phyloP scores from a whole-genome alignment of 2,888 invertebrate genomes.

The Lithophane semibrunnea region DNA sequence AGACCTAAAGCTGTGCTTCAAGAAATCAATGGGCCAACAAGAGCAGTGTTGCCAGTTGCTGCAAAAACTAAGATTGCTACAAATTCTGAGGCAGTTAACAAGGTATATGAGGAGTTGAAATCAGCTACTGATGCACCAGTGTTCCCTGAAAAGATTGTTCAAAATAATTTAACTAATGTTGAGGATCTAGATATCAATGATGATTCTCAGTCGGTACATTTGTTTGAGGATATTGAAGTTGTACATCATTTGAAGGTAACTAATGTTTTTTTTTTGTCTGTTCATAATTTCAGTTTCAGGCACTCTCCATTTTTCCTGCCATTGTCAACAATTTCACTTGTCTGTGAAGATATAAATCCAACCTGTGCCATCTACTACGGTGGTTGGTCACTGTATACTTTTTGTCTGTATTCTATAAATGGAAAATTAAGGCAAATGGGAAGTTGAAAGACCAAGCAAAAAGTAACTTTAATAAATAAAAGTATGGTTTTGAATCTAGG shows the following conservation, averaged over 20 bases:
- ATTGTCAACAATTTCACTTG: neutral
- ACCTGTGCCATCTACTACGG: neutral
- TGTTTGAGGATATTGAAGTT: slow-evolving; percentile 87
- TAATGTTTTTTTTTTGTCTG: neutral
- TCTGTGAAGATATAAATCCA: neutral
- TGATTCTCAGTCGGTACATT: slow-evolving; percentile 82
- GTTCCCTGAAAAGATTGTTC: slow-evolving; percentile 72
- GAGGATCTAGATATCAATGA: slow-evolving; percentile 66
- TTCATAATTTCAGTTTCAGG: neutral
- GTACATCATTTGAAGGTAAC: slow-evolving; percentile 84
- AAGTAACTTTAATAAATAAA: neutral
- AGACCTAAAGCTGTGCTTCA: slow-evolving; percentile 77
- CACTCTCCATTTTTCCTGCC: neutral
- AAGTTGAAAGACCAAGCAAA: neutral
- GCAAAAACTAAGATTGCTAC: slow-evolving; percentile 74
- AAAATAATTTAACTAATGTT: slow-evolving; percentile 67
- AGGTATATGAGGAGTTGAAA: slow-evolving; percentile 78
- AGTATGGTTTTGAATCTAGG: neutral
- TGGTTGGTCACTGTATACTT: neutral
- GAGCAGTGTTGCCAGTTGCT: slow-evolving; percentile 75
- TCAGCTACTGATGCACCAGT: slow-evolving; percentile 79
- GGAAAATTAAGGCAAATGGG: neutral
- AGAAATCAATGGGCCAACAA: slow-evolving; percentile 80
- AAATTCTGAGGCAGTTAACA: slow-evolving; percentile 76
- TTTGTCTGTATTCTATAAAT: neutral